Evolutionary conservation across 1,140 invertebrate genomes (phyloP), one percentile per base, ranked within the genome.

Genomic region (Nephotettix cincticeps): DNA sequence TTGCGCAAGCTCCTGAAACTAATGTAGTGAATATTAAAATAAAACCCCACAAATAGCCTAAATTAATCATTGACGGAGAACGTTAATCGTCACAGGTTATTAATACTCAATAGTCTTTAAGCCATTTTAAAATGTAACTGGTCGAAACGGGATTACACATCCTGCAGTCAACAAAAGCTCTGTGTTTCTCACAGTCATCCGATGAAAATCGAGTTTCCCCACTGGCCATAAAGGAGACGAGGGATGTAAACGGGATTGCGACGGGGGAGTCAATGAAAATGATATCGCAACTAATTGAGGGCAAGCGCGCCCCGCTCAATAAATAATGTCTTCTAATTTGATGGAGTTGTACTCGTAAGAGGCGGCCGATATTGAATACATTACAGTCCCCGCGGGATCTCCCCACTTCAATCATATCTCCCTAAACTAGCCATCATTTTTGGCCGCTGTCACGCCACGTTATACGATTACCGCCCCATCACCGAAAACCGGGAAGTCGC

Each of bases 351-450:
- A 6, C 6, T 17, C 17, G 36, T 21, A 51, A 17, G 47, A 21
- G 14, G 4, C 47, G 47, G 14, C 6, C 4, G 14, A 51, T 17
- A 51, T 51, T 51, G 47, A 51, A 51, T 51, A 51, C 47, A 51
- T 21, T 51, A 17, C 14, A 17, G 4, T 21, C 4, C 47, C 4
- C 14, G 47, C 6, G 21, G 14, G 14, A 21, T 2, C 4, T 2
- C 6, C 47, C 14, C 47, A 21, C 47, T 51, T 51, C 47, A 17
- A 51, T 51, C 47, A 51, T 51, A 51, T 51, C 47, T 51, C 47
- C 47, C 47, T 51, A 51, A 51, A 51, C 47, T 51, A n/a, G 47
- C 47, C 47, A 51, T 51, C 14, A 51, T 51, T 51, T 51, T 51
- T 51, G 14, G 19, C 6, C n/a, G 21, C 6, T 21, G 21, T 19